A percentile compares a stretch with the other conserved stretches of the same genome.
phyloP scores from a whole-genome alignment of 2,888 invertebrate genomes.

The Drosophila sordidula region DNA sequence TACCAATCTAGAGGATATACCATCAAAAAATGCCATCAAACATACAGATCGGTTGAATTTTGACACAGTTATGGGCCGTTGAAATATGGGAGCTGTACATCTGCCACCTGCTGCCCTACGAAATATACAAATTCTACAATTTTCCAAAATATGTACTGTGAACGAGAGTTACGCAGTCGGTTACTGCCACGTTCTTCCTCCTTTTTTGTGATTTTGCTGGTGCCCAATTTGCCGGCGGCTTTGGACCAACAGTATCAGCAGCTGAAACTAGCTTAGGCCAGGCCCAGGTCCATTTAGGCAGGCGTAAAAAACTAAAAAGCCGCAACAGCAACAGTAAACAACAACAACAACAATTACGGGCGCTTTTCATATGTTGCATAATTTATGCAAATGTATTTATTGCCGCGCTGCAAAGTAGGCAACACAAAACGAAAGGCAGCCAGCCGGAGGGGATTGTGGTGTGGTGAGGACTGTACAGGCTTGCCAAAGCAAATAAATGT shows the following conservation, averaged over 20 bases:
- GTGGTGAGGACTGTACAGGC: slow-evolving; percentile 4
- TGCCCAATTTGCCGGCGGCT: slow-evolving; percentile 34
- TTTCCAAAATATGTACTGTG: too few species aligned
- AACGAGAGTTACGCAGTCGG: too few species aligned
- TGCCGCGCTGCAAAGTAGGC: slow-evolving; percentile 51
- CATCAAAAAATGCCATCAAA: too few species aligned
- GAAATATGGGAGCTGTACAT: too few species aligned
- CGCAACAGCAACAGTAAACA: slow-evolving; percentile 23
- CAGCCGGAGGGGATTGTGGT: too few species aligned
- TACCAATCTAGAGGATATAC: too few species aligned
- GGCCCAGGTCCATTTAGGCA: slow-evolving; percentile 15
- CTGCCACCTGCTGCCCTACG: too few species aligned
- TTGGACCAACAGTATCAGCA: slow-evolving; percentile 16
- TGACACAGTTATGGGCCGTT: too few species aligned
- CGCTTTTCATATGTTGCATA: slow-evolving; percentile 62
- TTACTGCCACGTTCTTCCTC: neutral
- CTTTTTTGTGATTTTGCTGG: neutral
- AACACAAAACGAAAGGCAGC: slow-evolving; percentile 11
- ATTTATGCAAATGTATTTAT: slow-evolving; percentile 78
- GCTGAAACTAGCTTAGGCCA: neutral
- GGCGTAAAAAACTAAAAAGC: slow-evolving; percentile 30
- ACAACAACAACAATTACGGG: slow-evolving; percentile 27
- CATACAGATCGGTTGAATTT: too few species aligned
- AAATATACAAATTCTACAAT: too few species aligned
- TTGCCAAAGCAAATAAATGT: slow-evolving; percentile 73